phyloP scores from a whole-genome alignment of 2,113 vertebrate genomes.

The Rhinichthys klamathensis region DNA sequence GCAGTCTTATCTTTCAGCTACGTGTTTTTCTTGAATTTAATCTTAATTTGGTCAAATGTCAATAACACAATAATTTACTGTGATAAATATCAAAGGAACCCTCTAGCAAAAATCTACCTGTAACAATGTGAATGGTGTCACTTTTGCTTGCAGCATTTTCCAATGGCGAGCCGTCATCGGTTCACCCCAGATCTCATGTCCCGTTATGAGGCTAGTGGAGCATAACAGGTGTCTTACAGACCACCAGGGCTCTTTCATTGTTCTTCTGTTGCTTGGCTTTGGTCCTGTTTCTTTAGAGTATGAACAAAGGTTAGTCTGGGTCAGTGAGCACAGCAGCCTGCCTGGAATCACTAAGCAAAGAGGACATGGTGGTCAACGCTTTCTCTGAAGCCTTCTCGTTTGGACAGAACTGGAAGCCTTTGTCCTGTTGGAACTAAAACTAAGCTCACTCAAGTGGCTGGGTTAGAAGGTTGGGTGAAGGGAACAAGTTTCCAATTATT shows the following conservation, averaged over 20 bases:
- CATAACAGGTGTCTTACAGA: conserved; percentile 55
- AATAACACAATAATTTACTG: background rate
- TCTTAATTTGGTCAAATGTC: conserved; percentile 16
- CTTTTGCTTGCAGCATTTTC: conserved; percentile 21
- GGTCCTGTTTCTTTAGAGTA: conserved; percentile 39
- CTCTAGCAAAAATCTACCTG: background rate
- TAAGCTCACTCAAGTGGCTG: conserved; percentile 9
- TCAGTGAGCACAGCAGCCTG: conserved; percentile 41
- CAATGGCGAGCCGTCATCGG: conserved; percentile 42
- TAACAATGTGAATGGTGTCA: conserved; percentile 37
- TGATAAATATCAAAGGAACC: background rate
- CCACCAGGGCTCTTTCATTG: conserved; percentile 53
- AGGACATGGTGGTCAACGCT: background rate
- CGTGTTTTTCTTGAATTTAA: background rate
- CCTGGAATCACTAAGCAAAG: conserved; percentile 26
- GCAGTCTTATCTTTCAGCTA: conserved; percentile 16
- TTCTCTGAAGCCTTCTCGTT: background rate
- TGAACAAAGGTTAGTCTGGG: conserved; percentile 49
- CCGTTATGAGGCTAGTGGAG: conserved; percentile 4
- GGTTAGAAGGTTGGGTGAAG: conserved; percentile 19
- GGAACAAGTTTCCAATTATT: conserved; percentile 14
- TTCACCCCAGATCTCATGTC: conserved; percentile 34
- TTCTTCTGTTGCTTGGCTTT: conserved; percentile 44
- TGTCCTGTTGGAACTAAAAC: conserved; percentile 25
- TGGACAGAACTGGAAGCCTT: conserved; percentile 7